phyloP scores from a whole-genome alignment of 2,797 vertebrate species.

The Echiichthys vipera region DNA sequence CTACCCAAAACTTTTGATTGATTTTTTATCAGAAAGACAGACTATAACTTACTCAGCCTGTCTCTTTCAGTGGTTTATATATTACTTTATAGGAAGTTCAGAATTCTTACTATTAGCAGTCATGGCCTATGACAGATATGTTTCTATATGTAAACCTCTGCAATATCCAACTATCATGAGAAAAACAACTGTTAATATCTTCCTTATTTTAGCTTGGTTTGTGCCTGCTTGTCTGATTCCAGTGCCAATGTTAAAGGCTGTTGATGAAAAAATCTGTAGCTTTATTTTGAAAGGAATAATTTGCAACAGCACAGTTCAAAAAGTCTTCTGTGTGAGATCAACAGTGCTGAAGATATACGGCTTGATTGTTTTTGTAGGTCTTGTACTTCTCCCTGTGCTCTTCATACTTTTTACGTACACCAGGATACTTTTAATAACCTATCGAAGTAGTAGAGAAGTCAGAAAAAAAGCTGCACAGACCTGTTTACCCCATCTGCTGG shows the following conservation, averaged over 20 bases:
- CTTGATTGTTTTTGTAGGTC: rapidly evolving
- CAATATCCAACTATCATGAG: slow-evolving; percentile 30
- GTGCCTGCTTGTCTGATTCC: slow-evolving; percentile 6
- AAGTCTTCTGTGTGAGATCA: background rate
- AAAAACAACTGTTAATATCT: background rate
- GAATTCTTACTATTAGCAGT: slow-evolving; percentile 32
- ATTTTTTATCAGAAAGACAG: slow-evolving; percentile 46
- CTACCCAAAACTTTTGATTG: slow-evolving; percentile 54
- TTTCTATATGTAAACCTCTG: slow-evolving; percentile 37
- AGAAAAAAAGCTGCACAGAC: background rate
- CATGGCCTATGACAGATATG: slow-evolving; percentile 47
- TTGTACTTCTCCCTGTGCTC: background rate
- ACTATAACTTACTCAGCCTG: slow-evolving; percentile 12
- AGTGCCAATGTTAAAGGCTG: background rate
- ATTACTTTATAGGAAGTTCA: slow-evolving; percentile 7
- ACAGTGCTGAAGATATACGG: background rate
- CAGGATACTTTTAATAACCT: background rate
- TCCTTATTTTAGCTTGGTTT: slow-evolving; percentile 18
- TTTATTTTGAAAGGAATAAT: slow-evolving; percentile 1
- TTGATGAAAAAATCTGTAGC: background rate
- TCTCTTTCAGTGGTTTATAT: slow-evolving; percentile 8
- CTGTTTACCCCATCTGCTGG: slow-evolving; percentile 25
- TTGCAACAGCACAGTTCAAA: background rate
- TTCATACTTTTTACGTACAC: background rate
- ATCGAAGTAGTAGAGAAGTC: background rate